These are phyloP conservation scores for Syritta pipiens DNA, from an alignment of 2,888 invertebrate genomes.

Conservation along the genomic window DNA sequence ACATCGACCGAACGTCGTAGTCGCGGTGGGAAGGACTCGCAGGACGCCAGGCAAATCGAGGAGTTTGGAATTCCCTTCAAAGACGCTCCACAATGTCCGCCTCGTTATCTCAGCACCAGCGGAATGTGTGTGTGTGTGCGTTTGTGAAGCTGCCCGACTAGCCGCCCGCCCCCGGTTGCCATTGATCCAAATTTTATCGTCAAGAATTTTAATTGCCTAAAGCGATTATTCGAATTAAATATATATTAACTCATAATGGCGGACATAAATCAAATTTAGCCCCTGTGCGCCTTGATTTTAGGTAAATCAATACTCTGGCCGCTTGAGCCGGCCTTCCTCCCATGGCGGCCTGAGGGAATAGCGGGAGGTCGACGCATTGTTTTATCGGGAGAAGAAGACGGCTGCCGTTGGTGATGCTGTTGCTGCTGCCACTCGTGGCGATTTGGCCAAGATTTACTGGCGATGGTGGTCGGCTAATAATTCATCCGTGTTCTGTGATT, in stretches of 20 bases:
- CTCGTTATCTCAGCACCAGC: not conserved
- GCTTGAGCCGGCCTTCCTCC: conserved; percentile 3
- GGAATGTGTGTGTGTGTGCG: too few species aligned
- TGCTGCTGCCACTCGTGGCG: conserved; percentile 32
- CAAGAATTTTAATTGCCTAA: conserved; percentile 54
- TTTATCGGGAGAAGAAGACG: not conserved
- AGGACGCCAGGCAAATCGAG: too few species aligned
- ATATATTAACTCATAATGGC: conserved; percentile 55
- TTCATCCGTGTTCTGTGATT: conserved; percentile 43
- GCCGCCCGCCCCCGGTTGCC: too few species aligned
- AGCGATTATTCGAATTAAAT: conserved; percentile 59
- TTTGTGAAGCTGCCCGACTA: too few species aligned
- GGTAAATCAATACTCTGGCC: conserved; percentile 42
- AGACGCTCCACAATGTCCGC: too few species aligned
- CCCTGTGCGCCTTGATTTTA: conserved; percentile 36
- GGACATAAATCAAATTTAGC: conserved; percentile 59
- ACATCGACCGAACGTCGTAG: not conserved
- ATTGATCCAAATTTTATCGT: conserved; percentile 35
- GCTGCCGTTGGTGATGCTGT: not conserved
- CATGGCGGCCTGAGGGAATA: conserved; percentile 41
- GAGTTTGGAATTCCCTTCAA: too few species aligned
- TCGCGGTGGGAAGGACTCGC: not conserved
- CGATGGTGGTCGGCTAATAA: conserved; percentile 29
- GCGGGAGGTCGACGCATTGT: conserved; percentile 17
- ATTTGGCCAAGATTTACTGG: conserved; percentile 46